A percentile compares a stretch with the other conserved stretches of the same genome.
Evolutionary conservation across 1,140 invertebrate genomes (phyloP).

Genomic region (Drosophila takahashii): DNA sequence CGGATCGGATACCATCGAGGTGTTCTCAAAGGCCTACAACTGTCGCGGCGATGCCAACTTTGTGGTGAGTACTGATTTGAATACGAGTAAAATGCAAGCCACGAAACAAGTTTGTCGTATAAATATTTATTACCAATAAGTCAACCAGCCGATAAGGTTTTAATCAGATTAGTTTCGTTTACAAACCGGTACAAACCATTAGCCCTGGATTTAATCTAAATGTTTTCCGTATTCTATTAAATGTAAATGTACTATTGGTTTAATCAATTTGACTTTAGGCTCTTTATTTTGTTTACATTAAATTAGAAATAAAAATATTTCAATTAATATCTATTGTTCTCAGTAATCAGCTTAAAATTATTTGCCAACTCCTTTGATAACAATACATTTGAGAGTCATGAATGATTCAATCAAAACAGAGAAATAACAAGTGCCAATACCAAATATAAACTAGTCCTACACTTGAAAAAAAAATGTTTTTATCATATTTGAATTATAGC

Average conservation of each 20-base stretch:
- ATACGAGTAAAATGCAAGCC: neutral
- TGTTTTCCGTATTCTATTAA: neutral
- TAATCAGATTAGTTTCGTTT: neutral
- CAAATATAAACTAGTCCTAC: no score
- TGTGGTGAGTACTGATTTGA: conserved; percentile 59
- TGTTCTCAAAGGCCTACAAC: conserved; percentile 67
- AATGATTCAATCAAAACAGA: neutral
- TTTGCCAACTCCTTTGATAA: neutral
- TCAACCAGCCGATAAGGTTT: neutral
- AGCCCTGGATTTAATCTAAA: neutral
- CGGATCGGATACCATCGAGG: conserved; percentile 66
- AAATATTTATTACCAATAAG: neutral
- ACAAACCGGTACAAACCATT: no score
- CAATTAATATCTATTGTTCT: neutral
- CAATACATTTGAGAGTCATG: neutral
- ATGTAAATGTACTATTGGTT: neutral
- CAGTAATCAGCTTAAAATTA: neutral
- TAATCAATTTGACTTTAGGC: no score
- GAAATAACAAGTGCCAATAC: neutral
- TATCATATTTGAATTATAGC: no score
- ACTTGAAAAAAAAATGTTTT: no score
- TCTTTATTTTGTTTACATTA: neutral
- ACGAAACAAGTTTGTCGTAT: neutral
- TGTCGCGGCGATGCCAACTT: conserved; percentile 80
- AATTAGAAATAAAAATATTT: no score